A percentile compares a stretch with the other conserved stretches of the same genome.
Conservation (phyloP, 2,888 invertebrate genomes). For the Dolichomitus sp. region DNA sequence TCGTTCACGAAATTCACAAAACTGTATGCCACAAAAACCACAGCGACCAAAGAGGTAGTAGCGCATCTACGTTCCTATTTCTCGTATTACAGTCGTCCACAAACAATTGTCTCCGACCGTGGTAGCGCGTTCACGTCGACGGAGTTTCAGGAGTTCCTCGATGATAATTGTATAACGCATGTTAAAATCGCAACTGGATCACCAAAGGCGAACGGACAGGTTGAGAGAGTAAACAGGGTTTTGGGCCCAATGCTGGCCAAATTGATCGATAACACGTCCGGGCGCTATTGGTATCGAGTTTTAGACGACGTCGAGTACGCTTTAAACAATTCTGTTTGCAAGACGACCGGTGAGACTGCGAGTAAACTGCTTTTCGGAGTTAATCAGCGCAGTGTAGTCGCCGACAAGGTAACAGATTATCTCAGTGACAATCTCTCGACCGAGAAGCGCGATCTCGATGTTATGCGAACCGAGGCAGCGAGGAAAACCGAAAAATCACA, state of each 20-base stretch:
- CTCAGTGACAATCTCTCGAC: constrained; percentile 11
- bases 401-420: constrained; percentile 64
- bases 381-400: constrained; percentile 71
- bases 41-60: constrained; percentile 47
- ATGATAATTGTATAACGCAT: constrained; percentile 28
- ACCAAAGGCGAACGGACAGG: constrained; percentile 77
- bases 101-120: constrained; percentile 50
- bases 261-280: constrained; percentile 45
- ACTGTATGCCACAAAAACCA: constrained; percentile 47
- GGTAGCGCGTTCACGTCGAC: constrained; percentile 58
- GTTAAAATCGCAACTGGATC: constrained; percentile 45
- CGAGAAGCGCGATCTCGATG: neutral
- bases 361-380: constrained; percentile 75
- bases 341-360: constrained; percentile 75
- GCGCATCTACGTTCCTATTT: constrained; percentile 40
- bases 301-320: constrained; percentile 67
- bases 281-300: constrained; percentile 65
- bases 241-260: constrained; percentile 73
- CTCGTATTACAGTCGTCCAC: constrained; percentile 51
- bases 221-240: constrained; percentile 69
- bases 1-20: constrained; percentile 59
- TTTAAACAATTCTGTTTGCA: constrained; percentile 70
- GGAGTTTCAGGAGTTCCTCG: constrained; percentile 62
- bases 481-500: constrained; percentile 52
- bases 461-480: neutral